Conservation (phyloP, 2,888 invertebrate genomes). For the Chymomyza fuscimana region DNA sequence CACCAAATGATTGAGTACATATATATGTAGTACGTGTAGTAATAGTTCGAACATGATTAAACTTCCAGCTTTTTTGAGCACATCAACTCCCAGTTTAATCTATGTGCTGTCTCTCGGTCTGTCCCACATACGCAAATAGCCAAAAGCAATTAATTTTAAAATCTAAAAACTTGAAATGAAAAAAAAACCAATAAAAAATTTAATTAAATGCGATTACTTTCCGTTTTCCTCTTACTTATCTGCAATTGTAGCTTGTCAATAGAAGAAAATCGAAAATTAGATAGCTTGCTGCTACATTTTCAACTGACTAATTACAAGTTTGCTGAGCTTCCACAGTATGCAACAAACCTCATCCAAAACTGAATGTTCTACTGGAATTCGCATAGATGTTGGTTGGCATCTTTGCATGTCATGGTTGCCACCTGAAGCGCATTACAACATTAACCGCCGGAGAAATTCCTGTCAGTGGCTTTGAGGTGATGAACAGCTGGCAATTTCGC, state of each 20-base stretch:
- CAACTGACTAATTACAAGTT: constrained; percentile 13
- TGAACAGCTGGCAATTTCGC: not conserved
- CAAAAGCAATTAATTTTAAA: not conserved
- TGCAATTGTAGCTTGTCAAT: not conserved
- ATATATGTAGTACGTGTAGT: too few species aligned
- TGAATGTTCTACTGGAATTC: not conserved
- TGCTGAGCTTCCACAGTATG: constrained; percentile 44
- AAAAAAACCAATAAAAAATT: not conserved
- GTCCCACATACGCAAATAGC: not conserved
- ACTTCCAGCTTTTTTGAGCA: too few species aligned
- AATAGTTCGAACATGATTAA: too few species aligned
- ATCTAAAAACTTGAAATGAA: not conserved
- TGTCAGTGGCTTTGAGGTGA: not conserved
- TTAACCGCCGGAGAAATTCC: not conserved
- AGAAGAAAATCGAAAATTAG: not conserved
- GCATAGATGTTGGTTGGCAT: too few species aligned
- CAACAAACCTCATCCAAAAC: not conserved
- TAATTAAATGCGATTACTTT: not conserved
- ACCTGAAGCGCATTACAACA: not conserved
- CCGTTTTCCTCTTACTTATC: not conserved
- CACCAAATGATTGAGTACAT: too few species aligned
- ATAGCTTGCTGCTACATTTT: not conserved
- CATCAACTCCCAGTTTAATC: not conserved
- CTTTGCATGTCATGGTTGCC: too few species aligned
- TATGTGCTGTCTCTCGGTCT: not conserved